phyloP scores from a whole-genome alignment of 2,888 invertebrate genomes.

The Campoplex nolae region DNA sequence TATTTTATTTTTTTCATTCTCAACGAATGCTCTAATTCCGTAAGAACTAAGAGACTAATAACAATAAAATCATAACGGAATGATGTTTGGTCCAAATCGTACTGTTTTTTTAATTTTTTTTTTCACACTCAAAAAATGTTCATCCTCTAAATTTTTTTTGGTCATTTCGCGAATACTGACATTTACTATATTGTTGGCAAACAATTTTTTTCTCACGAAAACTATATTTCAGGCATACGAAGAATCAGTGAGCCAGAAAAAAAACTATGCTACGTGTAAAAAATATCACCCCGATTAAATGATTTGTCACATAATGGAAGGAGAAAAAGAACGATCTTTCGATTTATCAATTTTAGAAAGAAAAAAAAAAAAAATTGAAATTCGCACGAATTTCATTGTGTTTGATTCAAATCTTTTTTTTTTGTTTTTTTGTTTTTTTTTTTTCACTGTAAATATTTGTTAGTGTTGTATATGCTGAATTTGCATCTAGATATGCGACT shows the following conservation, averaged over 20 bases:
- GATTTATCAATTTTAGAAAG: neutral
- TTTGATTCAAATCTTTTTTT: neutral
- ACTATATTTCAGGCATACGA: slow-evolving; percentile 38
- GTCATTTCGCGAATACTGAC: slow-evolving; percentile 64
- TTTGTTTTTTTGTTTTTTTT: slow-evolving; percentile 16
- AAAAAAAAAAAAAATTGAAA: neutral
- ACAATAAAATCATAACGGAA: slow-evolving; percentile 63
- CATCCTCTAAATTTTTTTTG: slow-evolving; percentile 31
- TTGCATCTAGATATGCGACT: slow-evolving; percentile 3
- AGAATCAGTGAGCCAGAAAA: slow-evolving; percentile 57
- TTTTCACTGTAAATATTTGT: slow-evolving; percentile 1
- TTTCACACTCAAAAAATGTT: neutral
- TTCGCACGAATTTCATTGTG: slow-evolving; percentile 12
- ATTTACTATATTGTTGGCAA: slow-evolving; percentile 44
- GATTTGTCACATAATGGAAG: slow-evolving; percentile 20
- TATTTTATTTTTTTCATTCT: slow-evolving; percentile 49
- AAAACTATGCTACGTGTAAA: slow-evolving; percentile 33
- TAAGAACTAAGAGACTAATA: slow-evolving; percentile 40
- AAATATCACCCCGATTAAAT: slow-evolving; percentile 15
- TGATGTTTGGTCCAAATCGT: slow-evolving; percentile 74
- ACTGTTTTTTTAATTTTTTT: slow-evolving; percentile 23
- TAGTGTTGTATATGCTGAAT: neutral
- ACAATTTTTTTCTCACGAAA: slow-evolving; percentile 56
- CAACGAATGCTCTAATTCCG: slow-evolving; percentile 46
- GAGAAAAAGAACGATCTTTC: neutral